A percentile compares a stretch with the other conserved stretches of the same genome.
These are phyloP conservation scores for Bagarius yarrelli DNA, from an alignment of 2,113 vertebrate species.

Conservation along the genomic window DNA sequence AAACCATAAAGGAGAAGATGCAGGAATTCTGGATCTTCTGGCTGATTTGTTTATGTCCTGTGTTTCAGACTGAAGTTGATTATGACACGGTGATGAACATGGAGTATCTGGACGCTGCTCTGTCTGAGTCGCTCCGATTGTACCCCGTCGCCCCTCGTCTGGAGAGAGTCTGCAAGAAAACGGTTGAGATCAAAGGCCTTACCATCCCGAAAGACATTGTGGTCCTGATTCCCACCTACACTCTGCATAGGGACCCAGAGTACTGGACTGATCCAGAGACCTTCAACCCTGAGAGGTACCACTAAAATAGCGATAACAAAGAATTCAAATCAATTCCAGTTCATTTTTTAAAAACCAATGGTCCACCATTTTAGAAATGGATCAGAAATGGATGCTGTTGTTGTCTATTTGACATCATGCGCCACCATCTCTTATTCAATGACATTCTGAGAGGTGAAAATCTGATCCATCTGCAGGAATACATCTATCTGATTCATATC, in stretches of 20 bases:
- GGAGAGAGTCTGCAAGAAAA: slow-evolving; percentile 75
- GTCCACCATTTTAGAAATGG: neutral
- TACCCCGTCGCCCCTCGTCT: slow-evolving; percentile 60
- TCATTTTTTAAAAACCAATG: neutral
- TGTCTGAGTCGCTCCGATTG: slow-evolving; percentile 74
- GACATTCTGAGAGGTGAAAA: too few relatives aligned
- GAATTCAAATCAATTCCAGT: neutral
- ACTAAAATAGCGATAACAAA: neutral
- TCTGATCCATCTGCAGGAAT: too few relatives aligned
- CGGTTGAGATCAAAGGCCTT: slow-evolving; percentile 69
- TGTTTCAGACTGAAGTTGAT: slow-evolving; percentile 59
- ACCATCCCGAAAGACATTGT: slow-evolving; percentile 61
- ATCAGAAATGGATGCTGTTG: neutral
- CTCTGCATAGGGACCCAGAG: slow-evolving; percentile 65
- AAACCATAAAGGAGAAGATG: neutral
- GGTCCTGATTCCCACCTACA: slow-evolving; percentile 54
- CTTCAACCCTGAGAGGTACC: slow-evolving; percentile 52
- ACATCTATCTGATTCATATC: too few relatives aligned
- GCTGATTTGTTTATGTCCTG: neutral
- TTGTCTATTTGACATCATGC: too few relatives aligned
- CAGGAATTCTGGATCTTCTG: neutral
- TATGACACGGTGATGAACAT: slow-evolving; percentile 70
- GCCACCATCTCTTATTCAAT: too few relatives aligned
- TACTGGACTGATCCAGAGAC: slow-evolving; percentile 48
- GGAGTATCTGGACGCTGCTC: slow-evolving; percentile 82